These are phyloP conservation scores for Nannospalax galili DNA, from an alignment of 2,113 vertebrate species.

Conservation along the genomic window DNA sequence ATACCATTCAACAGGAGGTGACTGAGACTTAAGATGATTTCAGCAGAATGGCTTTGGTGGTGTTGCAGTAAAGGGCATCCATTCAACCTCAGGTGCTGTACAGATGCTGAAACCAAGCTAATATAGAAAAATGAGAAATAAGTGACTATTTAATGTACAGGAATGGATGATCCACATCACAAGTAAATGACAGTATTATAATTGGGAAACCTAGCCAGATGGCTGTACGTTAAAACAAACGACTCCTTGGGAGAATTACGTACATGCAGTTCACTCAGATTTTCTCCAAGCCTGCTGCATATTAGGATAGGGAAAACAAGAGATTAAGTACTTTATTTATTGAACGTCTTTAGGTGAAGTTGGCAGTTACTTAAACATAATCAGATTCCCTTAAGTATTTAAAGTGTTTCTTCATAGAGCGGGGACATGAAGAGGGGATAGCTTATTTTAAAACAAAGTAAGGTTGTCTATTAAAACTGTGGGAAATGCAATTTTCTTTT, in stretches of 20 bases:
- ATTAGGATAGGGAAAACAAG: conserved; percentile 79
- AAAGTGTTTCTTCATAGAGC: conserved; percentile 49
- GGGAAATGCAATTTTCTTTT: conserved; percentile 54
- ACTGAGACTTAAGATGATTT: conserved; percentile 81
- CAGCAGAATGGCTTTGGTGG: conserved; percentile 74
- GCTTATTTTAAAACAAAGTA: conserved; percentile 70
- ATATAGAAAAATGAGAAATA: conserved; percentile 94
- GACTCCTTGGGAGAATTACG: conserved; percentile 90
- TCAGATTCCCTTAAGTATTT: conserved; percentile 69
- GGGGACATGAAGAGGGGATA: neutral
- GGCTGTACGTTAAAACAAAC: conserved; percentile 91
- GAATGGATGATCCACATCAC: conserved; percentile 89
- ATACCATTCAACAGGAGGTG: conserved; percentile 75
- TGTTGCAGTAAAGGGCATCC: conserved; percentile 84
- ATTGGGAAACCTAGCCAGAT: conserved; percentile 91
- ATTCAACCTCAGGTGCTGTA: conserved; percentile 89
- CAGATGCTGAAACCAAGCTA: conserved; percentile 95
- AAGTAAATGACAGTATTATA: conserved; percentile 86
- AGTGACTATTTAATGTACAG: conserved; percentile 91
- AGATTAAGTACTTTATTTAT: conserved; percentile 85
- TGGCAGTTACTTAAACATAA: conserved; percentile 77
- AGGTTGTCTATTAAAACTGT: neutral
- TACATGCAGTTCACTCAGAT: conserved; percentile 85
- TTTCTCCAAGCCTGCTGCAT: conserved; percentile 85
- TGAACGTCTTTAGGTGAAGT: conserved; percentile 82